Evolutionary conservation across 2,797 vertebrate genomes (phyloP), one percentile per base, ranked within the genome.

Genomic region (Oryzias dopingdopingensis): DNA sequence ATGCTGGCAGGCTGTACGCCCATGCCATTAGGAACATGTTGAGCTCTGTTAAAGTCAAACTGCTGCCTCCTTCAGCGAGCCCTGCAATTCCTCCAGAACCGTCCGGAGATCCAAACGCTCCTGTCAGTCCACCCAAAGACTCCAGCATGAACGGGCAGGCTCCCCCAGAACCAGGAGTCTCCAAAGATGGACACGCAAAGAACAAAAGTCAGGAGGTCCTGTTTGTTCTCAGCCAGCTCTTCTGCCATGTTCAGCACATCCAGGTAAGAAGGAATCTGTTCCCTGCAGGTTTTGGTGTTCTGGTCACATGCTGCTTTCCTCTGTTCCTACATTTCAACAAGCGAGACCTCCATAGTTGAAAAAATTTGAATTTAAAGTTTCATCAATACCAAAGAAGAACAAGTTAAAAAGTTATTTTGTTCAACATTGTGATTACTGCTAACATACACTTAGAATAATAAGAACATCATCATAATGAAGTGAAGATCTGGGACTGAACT

Each of bases 181-280:
- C 59, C 13, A 10, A 29, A 24, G 62, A 72, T 24, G 52, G 64
- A 13, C 44, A 51, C 0, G 43, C 51, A 55, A 49, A 70, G 1
- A 49, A 54, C 6, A 52, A 49, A 4, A 42, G 51, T 1, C 93
- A 94, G 78, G 96, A 96, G 69, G 85, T 90, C 52, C 88, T 95
- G 26, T 98, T 98, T 55, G 84, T 96, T 6, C 93, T 97, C 65
- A 91, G 93, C 60, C 97, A 99, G 88, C 64, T 99, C 23, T 98
- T 94, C 86, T 99, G 97, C 59, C 97, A 99, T 4, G 84, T 94
- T 49, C 89, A 98, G 66, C 96, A 99, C n/a, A 83, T 96, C 16
- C 94, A 92, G 83, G 92, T 89, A 67, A n/a, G 56, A 68, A 32
- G n/a, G 22, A 7, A 8, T 10, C 29, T 32, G 8, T 32, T 32